phyloP scores from a whole-genome alignment of 2,113 vertebrate genomes.

The Sturnus vulgaris region DNA sequence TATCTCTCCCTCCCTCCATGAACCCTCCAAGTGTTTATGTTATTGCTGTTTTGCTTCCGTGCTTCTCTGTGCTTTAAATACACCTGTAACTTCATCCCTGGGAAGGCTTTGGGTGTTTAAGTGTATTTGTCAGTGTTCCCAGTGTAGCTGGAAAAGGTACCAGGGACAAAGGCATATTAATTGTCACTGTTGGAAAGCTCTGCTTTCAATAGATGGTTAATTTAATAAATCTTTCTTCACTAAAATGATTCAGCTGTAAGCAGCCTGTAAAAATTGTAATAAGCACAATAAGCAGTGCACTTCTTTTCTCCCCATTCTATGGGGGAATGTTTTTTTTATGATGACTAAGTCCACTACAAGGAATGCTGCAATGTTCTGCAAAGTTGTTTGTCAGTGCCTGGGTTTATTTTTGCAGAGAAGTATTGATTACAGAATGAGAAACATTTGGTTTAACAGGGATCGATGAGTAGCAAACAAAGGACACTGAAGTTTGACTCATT shows the following conservation, averaged over 20 bases:
- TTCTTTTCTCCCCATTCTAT: constrained; percentile 19
- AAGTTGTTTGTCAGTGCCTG: constrained; percentile 69
- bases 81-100: constrained; percentile 1
- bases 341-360: constrained; percentile 22
- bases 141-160: not conserved
- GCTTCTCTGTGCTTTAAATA: not conserved
- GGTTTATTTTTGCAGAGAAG: constrained; percentile 68
- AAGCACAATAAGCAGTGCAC: not conserved
- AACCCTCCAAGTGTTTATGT: not conserved
- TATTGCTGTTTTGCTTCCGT: not conserved
- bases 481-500: constrained; percentile 65
- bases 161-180: constrained; percentile 35
- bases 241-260: constrained; percentile 52
- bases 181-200: constrained; percentile 17
- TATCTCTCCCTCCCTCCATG: not conserved
- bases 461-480: constrained; percentile 70
- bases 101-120: not conserved
- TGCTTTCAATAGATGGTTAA: constrained; percentile 40
- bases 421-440: constrained; percentile 76
- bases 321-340: constrained; percentile 40
- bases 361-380: constrained; percentile 31
- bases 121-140: not conserved
- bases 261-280: constrained; percentile 49
- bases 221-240: constrained; percentile 62
- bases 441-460: constrained; percentile 73